Conservation (phyloP, 1,140 invertebrate genomes). For the Platorchestia sp. region DNA sequence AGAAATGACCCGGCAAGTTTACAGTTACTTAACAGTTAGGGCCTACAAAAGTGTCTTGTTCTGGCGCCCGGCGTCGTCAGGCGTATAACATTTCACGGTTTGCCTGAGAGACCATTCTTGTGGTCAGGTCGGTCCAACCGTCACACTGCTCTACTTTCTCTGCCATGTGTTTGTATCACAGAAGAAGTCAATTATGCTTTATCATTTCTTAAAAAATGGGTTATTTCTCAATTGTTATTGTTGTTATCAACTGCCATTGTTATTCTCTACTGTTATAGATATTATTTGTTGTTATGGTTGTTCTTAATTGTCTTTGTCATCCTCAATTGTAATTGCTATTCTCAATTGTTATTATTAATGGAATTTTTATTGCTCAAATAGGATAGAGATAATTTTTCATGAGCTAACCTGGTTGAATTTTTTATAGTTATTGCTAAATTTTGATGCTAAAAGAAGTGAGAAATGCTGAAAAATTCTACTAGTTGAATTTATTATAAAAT, state of each 20-base stretch:
- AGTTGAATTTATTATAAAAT: no score
- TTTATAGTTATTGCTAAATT: no score
- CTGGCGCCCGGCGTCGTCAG: not conserved
- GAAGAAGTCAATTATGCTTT: not conserved
- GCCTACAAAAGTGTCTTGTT: not conserved
- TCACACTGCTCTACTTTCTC: not conserved
- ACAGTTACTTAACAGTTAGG: conserved; percentile 41
- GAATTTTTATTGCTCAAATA: not conserved
- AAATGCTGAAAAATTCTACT: no score
- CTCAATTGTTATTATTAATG: no score
- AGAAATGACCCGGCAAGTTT: conserved; percentile 51
- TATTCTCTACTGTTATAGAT: no score
- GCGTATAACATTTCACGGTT: conserved; percentile 22
- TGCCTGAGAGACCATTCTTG: not conserved
- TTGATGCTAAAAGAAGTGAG: no score
- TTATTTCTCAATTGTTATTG: no score
- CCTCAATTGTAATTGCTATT: no score
- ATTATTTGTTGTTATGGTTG: no score
- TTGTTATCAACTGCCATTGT: no score
- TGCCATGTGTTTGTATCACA: not conserved
- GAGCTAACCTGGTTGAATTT: no score
- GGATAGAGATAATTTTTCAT: not conserved
- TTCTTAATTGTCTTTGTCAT: no score
- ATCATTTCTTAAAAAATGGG: not conserved
- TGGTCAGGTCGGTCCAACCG: not conserved